These are phyloP conservation scores for Salmo trutta DNA, from an alignment of 2,797 vertebrate species.

Conservation along the genomic window DNA sequence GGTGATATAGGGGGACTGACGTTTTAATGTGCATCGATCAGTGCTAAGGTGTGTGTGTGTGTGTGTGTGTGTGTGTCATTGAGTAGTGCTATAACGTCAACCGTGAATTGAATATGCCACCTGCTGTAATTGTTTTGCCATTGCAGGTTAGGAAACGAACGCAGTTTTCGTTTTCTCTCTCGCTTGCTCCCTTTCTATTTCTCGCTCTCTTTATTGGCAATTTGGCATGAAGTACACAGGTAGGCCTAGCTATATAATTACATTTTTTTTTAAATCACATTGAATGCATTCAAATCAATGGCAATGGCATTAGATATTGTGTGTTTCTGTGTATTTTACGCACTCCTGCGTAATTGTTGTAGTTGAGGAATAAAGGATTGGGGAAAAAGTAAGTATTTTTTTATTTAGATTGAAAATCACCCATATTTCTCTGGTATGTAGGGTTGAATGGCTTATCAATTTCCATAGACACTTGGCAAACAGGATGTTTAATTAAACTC, in stretches of 20 bases:
- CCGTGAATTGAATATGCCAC: neutral
- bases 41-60: neutral
- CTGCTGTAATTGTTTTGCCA: constrained; percentile 6
- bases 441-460: neutral
- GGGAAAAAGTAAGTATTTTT: neutral
- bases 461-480: neutral
- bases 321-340: too few relatives aligned
- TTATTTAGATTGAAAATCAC: neutral
- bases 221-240: neutral
- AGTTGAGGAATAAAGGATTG: too few relatives aligned
- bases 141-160: constrained; percentile 1
- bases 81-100: neutral
- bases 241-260: neutral
- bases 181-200: neutral
- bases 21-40: neutral
- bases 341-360: neutral
- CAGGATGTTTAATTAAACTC: neutral
- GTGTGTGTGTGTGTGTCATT: neutral
- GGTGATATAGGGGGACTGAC: neutral
- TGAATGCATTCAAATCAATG: neutral
- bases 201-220: neutral
- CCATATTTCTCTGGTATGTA: neutral
- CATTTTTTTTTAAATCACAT: neutral
- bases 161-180: neutral
- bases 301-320: neutral